These are phyloP conservation scores for Carollia perspicillata DNA, from an alignment of 2,113 vertebrate species.

Conservation along the genomic window DNA sequence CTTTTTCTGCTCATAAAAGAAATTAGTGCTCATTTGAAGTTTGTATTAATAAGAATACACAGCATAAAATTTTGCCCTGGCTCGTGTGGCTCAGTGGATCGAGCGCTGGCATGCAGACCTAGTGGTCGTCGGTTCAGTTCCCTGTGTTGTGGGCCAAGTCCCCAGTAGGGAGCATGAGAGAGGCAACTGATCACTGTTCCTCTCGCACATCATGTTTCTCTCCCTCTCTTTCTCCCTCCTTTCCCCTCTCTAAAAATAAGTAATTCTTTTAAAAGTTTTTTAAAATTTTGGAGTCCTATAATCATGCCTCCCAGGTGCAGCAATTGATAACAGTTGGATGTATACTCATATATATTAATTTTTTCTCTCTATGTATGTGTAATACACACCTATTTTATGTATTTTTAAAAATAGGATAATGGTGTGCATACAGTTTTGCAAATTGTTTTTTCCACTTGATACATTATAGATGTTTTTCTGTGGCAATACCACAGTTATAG, in stretches of 20 bases:
- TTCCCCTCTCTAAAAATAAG: no score
- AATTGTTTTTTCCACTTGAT: not conserved
- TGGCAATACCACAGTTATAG: not conserved
- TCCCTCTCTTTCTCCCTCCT: no score
- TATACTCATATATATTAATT: not conserved
- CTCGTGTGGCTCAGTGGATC: no score
- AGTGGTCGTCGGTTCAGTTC: no score
- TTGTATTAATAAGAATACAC: not conserved
- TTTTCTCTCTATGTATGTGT: not conserved
- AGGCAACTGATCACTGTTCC: no score
- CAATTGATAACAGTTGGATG: not conserved
- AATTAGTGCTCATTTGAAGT: slow-evolving; percentile 4
- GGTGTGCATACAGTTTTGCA: not conserved
- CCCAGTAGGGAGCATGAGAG: no score
- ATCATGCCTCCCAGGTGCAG: not conserved
- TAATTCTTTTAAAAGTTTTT: no score
- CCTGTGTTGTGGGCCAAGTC: no score
- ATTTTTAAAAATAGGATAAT: not conserved
- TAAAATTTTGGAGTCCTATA: not conserved
- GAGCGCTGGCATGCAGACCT: no score
- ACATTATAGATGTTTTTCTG: not conserved
- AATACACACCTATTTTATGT: not conserved
- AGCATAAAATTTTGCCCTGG: not conserved
- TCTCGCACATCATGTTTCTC: no score
- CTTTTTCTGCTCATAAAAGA: not conserved